A percentile compares a stretch with the other conserved stretches of the same genome.
Evolutionary conservation across 1,140 invertebrate genomes (phyloP).

Genomic region (Drosophila virilis): DNA sequence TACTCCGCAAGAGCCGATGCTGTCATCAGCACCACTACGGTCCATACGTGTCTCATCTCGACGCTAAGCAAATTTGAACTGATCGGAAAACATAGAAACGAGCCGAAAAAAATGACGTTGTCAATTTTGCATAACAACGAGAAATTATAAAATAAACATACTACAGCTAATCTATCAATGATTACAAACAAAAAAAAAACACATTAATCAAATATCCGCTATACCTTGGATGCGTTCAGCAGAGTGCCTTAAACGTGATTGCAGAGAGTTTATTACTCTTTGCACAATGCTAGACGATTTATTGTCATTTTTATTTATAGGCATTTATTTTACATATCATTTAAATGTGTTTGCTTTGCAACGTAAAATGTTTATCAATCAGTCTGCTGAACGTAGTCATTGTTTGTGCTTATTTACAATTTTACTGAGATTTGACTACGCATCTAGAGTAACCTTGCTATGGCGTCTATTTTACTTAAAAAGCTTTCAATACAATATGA

Average conservation of each 20-base stretch:
- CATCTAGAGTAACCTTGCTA: too few species aligned
- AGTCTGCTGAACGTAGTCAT: too few species aligned
- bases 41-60: constrained; percentile 27
- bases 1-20: not conserved
- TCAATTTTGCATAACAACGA: constrained; percentile 15
- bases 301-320: not conserved
- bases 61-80: constrained; percentile 14
- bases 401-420: too few species aligned
- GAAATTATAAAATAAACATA: constrained; percentile 17
- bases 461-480: too few species aligned
- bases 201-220: constrained; percentile 3
- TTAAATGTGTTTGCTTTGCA: too few species aligned
- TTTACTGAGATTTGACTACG: too few species aligned
- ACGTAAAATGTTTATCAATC: too few species aligned
- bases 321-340: too few species aligned
- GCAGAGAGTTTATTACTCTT: not conserved
- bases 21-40: constrained; percentile 6
- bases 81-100: not conserved
- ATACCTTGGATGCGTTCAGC: constrained; percentile 4
- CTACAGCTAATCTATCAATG: constrained; percentile 7
- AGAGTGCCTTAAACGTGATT: not conserved
- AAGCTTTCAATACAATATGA: too few species aligned
- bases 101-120: not conserved
- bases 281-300: not conserved
- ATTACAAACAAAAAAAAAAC: not conserved